Evolutionary conservation across 1,140 invertebrate species (phyloP), one percentile per base, ranked within the genome.

Genomic region (Drosophila willistoni): DNA sequence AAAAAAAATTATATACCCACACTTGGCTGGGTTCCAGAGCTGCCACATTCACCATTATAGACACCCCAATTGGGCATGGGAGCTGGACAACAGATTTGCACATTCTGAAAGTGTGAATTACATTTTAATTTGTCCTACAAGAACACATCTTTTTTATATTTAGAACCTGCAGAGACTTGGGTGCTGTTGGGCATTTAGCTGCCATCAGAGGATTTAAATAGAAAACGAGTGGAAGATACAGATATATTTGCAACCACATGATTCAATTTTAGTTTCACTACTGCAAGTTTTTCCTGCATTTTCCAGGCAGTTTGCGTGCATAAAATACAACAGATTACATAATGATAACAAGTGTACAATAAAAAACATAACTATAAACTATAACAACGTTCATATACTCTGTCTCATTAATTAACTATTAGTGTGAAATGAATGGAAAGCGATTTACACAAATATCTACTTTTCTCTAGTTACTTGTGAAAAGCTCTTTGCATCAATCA

Each of bases 21-120:
- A 59, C 80, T 87, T 9, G 73, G 63, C 29, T 87, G 80, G 0
- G 29, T 13, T 36, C 80, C 84, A 7, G 84, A 74, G 6, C 7
- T 51, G 12, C 55, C 62, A 17, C 84, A 87, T 9, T 87, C 84
- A 7, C 66, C 70, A 25, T 84, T 81, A 36, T 70, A 87, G 60
- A 66, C 84, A 3, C 61, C 65, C 84, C 84, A 87, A 10, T 89
- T 87, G 42, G 84, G 84, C 80, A 89, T 25, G 10, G 84, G 84
- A 0, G 81, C 64, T 1, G 77, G 63, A n/a, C 84, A 87, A 13
- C 84, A 87, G 22, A 70, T 36, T 41, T 74, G 70, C 13, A 87
- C 84, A 60, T 89, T 80, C 84, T 86, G 22, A 10, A 14, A 65
- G 10, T 7, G 7, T 14, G 0, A 61, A 56, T 14, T 17, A 0